Conservation (phyloP, 2,113 vertebrate genomes). For the Psephotus haematonotus region DNA sequence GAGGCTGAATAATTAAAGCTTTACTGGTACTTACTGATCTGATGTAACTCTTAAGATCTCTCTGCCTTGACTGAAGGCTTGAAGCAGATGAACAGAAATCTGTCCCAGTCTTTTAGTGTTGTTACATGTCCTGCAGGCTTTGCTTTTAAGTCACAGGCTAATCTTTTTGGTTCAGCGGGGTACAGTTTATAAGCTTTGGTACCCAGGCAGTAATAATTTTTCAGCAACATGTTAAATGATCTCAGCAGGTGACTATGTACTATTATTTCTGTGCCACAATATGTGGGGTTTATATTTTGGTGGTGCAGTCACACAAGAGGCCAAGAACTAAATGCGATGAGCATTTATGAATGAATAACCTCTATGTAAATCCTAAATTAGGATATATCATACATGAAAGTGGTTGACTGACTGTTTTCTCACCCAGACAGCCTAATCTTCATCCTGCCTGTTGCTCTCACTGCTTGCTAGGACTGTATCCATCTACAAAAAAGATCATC, state of each 20-base stretch:
- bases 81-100: not conserved
- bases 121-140: not conserved
- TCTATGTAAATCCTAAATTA: not conserved
- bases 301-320: not conserved
- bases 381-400: not conserved
- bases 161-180: not conserved
- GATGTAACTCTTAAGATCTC: not conserved
- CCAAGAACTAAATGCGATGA: fast-evolving
- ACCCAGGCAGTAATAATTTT: not conserved
- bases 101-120: not conserved
- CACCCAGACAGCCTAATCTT: not conserved
- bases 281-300: not conserved
- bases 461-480: not conserved
- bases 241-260: not conserved
- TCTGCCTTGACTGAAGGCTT: not conserved
- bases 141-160: not conserved
- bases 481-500: not conserved
- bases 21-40: not conserved
- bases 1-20: not conserved
- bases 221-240: not conserved
- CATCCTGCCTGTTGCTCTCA: not conserved
- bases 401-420: fast-evolving
- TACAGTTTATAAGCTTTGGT: not conserved
- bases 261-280: not conserved
- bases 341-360: not conserved